Evolutionary conservation across 2,888 invertebrate species (phyloP).

Genomic region (Pristionchus entomophagus): DNA sequence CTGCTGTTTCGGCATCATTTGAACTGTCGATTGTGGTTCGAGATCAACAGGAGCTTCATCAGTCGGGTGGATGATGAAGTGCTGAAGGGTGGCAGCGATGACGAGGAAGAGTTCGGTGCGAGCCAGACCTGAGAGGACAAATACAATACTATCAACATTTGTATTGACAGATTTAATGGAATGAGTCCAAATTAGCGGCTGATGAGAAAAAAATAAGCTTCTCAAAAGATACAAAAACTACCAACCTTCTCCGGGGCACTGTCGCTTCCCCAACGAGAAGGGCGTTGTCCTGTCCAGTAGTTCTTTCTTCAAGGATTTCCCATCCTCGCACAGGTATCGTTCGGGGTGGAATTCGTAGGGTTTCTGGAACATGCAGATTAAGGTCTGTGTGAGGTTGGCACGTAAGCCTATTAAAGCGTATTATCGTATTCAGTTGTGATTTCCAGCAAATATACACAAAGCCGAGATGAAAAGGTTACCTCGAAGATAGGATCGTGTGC

Average conservation of each 20-base stretch:
- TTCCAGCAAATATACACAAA: too few relatives aligned
- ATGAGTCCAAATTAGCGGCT: too few relatives aligned
- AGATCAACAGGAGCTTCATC: not conserved
- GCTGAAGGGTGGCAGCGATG: not conserved
- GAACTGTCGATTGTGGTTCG: not conserved
- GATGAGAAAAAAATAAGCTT: too few relatives aligned
- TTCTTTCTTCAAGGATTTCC: not conserved
- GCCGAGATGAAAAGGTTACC: too few relatives aligned
- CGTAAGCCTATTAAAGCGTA: too few relatives aligned
- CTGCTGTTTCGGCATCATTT: not conserved
- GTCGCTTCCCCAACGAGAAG: not conserved
- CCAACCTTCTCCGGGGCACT: not conserved
- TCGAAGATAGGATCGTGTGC: slow-evolving; percentile 1
- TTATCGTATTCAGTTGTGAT: too few relatives aligned
- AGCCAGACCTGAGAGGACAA: not conserved
- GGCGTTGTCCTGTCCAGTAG: not conserved
- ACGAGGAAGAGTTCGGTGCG: not conserved
- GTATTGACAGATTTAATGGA: too few relatives aligned
- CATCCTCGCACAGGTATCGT: not conserved
- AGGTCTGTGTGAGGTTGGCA: too few relatives aligned
- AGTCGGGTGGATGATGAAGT: not conserved
- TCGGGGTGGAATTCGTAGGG: not conserved
- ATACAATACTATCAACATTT: too few relatives aligned
- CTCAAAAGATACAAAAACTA: not conserved
- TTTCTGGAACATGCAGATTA: too few relatives aligned